These are phyloP conservation scores for Sus cebifrons DNA, from an alignment of 2,797 vertebrate genomes.

Conservation along the genomic window DNA sequence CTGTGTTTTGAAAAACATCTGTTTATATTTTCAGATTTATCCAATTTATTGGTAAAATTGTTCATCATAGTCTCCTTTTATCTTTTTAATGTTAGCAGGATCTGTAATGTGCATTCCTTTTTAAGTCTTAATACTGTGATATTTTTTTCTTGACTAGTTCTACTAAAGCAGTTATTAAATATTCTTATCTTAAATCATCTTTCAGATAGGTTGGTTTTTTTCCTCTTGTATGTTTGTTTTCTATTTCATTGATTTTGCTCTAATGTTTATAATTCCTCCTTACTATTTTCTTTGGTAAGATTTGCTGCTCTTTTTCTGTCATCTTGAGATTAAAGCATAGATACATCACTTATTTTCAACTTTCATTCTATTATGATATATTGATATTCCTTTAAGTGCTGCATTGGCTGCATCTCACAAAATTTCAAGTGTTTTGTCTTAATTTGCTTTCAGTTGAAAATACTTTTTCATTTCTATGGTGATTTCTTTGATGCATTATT, in stretches of 20 bases:
- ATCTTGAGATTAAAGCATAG: neutral
- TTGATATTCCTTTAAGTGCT: neutral
- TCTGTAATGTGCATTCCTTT: neutral
- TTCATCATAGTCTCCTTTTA: neutral
- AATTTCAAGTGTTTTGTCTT: neutral
- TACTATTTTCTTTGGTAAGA: neutral
- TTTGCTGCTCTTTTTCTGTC: neutral
- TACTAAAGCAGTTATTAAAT: neutral
- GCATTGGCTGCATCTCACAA: neutral
- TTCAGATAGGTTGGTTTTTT: slow-evolving; percentile 8
- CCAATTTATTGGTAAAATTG: neutral
- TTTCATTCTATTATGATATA: neutral
- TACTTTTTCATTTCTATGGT: neutral
- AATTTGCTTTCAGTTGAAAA: neutral
- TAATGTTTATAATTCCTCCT: neutral
- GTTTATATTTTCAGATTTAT: neutral
- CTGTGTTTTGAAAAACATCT: neutral
- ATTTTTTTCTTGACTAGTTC: neutral
- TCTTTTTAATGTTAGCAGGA: neutral
- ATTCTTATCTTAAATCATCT: neutral
- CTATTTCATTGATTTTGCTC: neutral
- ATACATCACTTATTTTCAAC: neutral
- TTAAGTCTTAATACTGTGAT: neutral
- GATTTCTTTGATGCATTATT: neutral
- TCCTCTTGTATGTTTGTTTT: neutral